phyloP scores from a whole-genome alignment of 2,113 vertebrate genomes.

The Diadophis punctatus region DNA sequence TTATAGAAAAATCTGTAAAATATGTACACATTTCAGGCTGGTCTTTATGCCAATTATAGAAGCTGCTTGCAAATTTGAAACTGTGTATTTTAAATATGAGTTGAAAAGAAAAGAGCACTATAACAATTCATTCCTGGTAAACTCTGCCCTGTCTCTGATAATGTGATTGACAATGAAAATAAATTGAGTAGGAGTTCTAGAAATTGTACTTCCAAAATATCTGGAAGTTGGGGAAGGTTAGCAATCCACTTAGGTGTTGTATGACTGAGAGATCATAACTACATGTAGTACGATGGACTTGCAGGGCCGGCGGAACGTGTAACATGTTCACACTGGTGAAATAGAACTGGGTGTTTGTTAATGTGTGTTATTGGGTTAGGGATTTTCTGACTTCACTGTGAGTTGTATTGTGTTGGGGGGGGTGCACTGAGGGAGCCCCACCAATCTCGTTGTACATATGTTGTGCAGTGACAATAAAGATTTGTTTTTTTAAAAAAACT shows the following conservation, averaged over 20 bases:
- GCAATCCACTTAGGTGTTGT: not conserved
- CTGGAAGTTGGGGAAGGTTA: not conserved
- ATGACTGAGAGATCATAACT: not conserved
- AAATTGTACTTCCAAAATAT: not conserved
- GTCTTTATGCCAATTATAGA: not conserved
- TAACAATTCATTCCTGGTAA: not conserved
- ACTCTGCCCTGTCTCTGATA: not conserved
- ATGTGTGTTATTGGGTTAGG: too few relatives aligned
- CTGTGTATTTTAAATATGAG: not conserved
- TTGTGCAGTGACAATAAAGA: too few relatives aligned
- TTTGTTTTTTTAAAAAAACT: not conserved
- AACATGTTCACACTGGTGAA: too few relatives aligned
- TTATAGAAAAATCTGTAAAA: not conserved
- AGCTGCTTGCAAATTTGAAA: not conserved
- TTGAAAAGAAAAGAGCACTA: not conserved
- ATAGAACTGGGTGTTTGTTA: too few relatives aligned
- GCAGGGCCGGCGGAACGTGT: too few relatives aligned
- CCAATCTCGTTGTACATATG: too few relatives aligned
- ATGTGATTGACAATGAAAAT: not conserved
- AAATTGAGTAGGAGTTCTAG: not conserved
- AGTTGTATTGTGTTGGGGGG: too few relatives aligned
- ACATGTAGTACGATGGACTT: too few relatives aligned
- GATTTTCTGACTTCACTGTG: too few relatives aligned
- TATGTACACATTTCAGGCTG: not conserved
- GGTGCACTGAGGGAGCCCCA: too few relatives aligned